Base-by-base conservation (phyloP, 2,888 invertebrate species). In the Euphydryas editha region DNA sequence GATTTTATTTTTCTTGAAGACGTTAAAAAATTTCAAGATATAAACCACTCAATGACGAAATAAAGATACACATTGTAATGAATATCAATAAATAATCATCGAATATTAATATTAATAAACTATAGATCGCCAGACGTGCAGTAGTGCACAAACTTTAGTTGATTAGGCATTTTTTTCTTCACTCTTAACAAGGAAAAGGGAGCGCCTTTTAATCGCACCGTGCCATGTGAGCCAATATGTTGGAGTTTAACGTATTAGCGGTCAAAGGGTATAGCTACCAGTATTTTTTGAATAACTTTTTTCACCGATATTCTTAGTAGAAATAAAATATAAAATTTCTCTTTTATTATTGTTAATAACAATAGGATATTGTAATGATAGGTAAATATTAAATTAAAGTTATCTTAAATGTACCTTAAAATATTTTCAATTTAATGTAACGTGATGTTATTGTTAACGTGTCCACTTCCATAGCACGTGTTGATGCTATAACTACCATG, bases 111-210 rank as follows among this genome's bases (percentile, higher is more conserved):
- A n/a, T n/a, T n/a, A n/a, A n/a, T n/a, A 11, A 18, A 20, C 10
- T 4, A 20, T 51, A 30, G 20, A 30, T 54, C 30, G 30, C 20
- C 6, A 21, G n/a, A 54, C 36, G 15, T 24, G 30, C 30, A 59
- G 51, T 64, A 58, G 58, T 18, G 20, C 20, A 59, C 47, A 15
- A 18, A 13, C 62, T 24, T 62, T 51, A 58, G 54, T 59, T 58
- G 66, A 58, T 59, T 66, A 58, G 62, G 62, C 66, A 59, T 62
- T 67, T 54, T 66, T 67, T 67, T 67, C 51, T 62, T 59, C 51
- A 36, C 58, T 59, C 56, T 49, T 18, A 18, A 42, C 11, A 37
- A 62, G 51, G 44, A 42, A 44, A 54, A 46, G 54, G 66, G 62
- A 37, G 57, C 44, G 36, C 51, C 51, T 60, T 55, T 46, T 66